phyloP scores from a whole-genome alignment of 2,888 invertebrate genomes.

The Drosophila sordidapex region DNA sequence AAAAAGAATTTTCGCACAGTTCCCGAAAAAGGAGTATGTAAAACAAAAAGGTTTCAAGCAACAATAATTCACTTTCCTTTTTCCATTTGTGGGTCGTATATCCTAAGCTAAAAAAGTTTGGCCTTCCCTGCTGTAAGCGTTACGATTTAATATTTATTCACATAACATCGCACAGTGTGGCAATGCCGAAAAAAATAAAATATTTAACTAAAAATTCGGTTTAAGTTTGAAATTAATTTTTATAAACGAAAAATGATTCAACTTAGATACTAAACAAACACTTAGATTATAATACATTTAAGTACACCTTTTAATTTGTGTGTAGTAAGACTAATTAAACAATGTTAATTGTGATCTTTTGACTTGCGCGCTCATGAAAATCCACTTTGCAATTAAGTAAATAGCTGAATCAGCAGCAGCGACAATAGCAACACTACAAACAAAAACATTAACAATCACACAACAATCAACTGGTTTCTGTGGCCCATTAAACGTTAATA shows the following conservation, averaged over 20 bases:
- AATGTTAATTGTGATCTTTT: slow-evolving; percentile 29
- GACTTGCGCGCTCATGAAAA: slow-evolving; percentile 10
- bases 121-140: not conserved
- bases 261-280: not conserved
- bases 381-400: slow-evolving; percentile 11
- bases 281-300: too few species aligned
- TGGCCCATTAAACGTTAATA: slow-evolving; percentile 29
- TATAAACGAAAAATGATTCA: not conserved
- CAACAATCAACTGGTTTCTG: slow-evolving; percentile 4
- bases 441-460: not conserved
- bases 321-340: slow-evolving; percentile 1
- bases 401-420: slow-evolving; percentile 6
- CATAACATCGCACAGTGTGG: not conserved
- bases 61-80: not conserved
- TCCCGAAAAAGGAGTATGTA: not conserved
- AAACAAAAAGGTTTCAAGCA: not conserved
- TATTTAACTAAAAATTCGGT: not conserved
- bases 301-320: not conserved
- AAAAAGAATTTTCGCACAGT: not conserved
- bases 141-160: not conserved
- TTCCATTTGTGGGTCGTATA: not conserved
- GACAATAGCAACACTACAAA: not conserved
- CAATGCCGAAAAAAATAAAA: not conserved
- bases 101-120: not conserved
- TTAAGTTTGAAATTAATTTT: not conserved